Conservation (phyloP, 2,888 invertebrate genomes). For the Rhamnusium bicolor region DNA sequence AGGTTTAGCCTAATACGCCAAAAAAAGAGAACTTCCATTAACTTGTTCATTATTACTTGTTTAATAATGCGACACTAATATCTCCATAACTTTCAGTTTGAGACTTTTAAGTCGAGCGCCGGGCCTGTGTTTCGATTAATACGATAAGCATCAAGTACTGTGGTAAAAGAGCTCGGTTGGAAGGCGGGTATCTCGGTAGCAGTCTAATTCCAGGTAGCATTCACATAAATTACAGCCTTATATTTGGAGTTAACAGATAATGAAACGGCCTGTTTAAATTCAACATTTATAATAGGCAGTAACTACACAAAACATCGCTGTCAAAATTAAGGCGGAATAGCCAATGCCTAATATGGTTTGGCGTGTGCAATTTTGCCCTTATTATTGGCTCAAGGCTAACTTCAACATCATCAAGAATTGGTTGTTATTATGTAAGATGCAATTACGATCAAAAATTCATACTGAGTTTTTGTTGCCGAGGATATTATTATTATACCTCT, state of each 20-base stretch:
- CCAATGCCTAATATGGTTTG: not conserved
- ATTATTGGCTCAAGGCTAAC: not conserved
- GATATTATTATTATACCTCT: not conserved
- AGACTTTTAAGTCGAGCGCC: not conserved
- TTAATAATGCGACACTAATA: too few relatives aligned
- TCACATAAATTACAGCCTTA: conserved; percentile 25
- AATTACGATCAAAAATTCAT: not conserved
- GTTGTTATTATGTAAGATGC: not conserved
- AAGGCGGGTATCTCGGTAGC: conserved; percentile 28
- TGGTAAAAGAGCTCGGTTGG: not conserved
- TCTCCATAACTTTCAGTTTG: too few relatives aligned
- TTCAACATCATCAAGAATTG: not conserved
- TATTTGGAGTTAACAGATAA: conserved; percentile 12
- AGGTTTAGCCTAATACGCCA: too few relatives aligned
- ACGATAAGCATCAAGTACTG: conserved; percentile 1
- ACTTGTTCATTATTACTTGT: too few relatives aligned
- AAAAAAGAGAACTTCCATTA: too few relatives aligned
- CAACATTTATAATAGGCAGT: conserved; percentile 21
- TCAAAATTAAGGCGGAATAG: not conserved
- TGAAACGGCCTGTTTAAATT: conserved; percentile 1
- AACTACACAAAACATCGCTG: not conserved
- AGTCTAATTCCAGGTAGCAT: conserved; percentile 30
- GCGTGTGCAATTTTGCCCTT: conserved; percentile 16
- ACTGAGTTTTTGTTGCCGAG: not conserved
- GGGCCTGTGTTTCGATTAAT: conserved; percentile 8